A percentile compares a stretch with the other conserved stretches of the same genome.
phyloP scores from a whole-genome alignment of 2,888 invertebrate species.

The Crossocerus cetratus region DNA sequence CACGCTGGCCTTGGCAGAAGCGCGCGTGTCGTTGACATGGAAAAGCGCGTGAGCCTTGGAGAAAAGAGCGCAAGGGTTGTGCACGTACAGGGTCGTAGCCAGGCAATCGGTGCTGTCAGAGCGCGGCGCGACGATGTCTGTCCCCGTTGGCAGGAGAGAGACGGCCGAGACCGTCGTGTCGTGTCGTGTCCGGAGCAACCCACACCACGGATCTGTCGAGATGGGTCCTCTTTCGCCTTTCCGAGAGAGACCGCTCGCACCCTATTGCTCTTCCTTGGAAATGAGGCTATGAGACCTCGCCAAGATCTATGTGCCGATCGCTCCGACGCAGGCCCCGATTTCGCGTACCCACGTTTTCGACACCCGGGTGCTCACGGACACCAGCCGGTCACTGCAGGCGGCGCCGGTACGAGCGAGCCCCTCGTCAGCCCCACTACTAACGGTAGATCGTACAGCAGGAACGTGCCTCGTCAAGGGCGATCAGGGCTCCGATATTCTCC shows the following conservation, averaged over 20 bases:
- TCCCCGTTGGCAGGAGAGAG: slow-evolving; percentile 24
- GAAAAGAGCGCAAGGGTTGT: slow-evolving; percentile 50
- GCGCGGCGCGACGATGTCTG: slow-evolving; percentile 24
- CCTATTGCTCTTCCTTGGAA: neutral
- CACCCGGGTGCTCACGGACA: slow-evolving; percentile 62
- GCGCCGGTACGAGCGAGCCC: slow-evolving; percentile 61
- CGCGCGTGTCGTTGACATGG: slow-evolving; percentile 70
- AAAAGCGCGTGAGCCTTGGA: slow-evolving; percentile 62
- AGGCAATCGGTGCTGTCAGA: slow-evolving; percentile 35
- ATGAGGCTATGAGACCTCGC: too few species aligned
- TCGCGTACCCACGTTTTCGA: slow-evolving; percentile 51
- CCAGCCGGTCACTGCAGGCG: slow-evolving; percentile 70
- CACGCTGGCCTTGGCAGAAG: slow-evolving; percentile 70
- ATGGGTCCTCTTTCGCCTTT: neutral
- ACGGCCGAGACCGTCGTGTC: neutral
- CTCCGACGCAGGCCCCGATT: neutral
- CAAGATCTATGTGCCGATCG: slow-evolving; percentile 1
- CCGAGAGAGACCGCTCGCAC: neutral
- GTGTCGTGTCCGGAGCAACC: neutral
- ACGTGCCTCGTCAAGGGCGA: slow-evolving; percentile 11
- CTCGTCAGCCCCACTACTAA: slow-evolving; percentile 40
- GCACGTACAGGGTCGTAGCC: slow-evolving; percentile 29
- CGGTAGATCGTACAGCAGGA: slow-evolving; percentile 25
- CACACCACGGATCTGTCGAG: slow-evolving; percentile 17
- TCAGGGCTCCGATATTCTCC: neutral